A percentile compares a stretch with the other conserved stretches of the same genome.
Evolutionary conservation across 1,140 invertebrate species (phyloP).

Genomic region (Cydia strobilella): DNA sequence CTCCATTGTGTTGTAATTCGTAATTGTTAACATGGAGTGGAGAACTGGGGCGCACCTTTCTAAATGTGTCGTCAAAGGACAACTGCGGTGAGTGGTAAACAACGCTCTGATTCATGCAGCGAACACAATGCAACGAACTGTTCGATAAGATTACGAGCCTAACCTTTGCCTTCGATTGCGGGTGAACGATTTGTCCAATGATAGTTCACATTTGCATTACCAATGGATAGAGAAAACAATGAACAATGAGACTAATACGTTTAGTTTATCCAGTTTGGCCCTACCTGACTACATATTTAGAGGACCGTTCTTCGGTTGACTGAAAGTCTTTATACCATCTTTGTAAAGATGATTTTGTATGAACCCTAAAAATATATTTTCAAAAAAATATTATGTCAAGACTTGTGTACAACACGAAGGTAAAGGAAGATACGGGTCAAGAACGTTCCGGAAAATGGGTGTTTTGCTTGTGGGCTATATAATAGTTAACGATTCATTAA

Average conservation of each 20-base stretch:
- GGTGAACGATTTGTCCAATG: slow-evolving; percentile 21
- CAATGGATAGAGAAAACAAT: not conserved
- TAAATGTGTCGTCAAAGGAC: slow-evolving; percentile 53
- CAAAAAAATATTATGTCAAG: too few relatives aligned
- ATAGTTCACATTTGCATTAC: slow-evolving; percentile 29
- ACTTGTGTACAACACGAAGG: too few relatives aligned
- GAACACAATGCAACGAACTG: slow-evolving; percentile 52
- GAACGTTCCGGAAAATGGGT: too few relatives aligned
- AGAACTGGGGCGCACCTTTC: slow-evolving; percentile 42
- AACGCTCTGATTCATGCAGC: slow-evolving; percentile 61
- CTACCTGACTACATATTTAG: not conserved
- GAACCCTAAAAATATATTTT: too few relatives aligned
- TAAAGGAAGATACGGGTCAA: too few relatives aligned
- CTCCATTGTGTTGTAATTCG: slow-evolving; percentile 49
- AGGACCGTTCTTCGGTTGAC: too few relatives aligned
- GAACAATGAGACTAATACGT: not conserved
- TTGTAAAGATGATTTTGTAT: too few relatives aligned
- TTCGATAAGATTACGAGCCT: slow-evolving; percentile 31
- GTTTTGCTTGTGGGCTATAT: too few relatives aligned
- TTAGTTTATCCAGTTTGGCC: slow-evolving; percentile 6
- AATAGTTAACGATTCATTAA: too few relatives aligned
- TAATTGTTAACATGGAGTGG: slow-evolving; percentile 44
- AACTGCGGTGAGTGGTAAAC: slow-evolving; percentile 50
- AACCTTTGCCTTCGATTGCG: slow-evolving; percentile 28
- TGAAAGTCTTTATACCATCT: too few relatives aligned